A percentile compares a stretch with the other conserved stretches of the same genome.
phyloP scores from a whole-genome alignment of 2,113 vertebrate genomes.

The Psittacula cyanocephala region DNA sequence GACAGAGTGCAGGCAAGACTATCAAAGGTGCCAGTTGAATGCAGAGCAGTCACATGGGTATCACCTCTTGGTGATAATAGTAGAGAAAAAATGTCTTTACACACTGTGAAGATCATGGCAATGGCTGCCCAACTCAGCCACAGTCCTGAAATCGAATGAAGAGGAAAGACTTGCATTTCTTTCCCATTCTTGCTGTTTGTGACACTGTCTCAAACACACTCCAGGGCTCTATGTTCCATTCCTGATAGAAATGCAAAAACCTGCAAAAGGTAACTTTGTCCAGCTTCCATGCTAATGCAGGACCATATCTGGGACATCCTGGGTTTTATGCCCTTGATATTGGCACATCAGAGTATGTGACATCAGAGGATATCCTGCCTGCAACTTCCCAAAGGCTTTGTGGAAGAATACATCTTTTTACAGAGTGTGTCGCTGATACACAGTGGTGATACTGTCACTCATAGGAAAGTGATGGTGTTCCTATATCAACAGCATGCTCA shows the following conservation, averaged over 20 bases:
- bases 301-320: neutral
- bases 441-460: neutral
- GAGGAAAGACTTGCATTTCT: neutral
- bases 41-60: neutral
- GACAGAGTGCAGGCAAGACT: conserved; percentile 21
- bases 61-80: conserved; percentile 7
- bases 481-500: neutral
- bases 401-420: neutral
- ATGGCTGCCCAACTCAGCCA: neutral
- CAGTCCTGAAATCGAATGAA: neutral
- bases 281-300: neutral
- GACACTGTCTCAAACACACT: neutral
- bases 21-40: conserved; percentile 14
- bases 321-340: neutral
- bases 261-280: neutral
- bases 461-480: neutral
- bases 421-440: neutral
- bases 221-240: neutral
- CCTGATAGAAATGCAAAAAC: neutral
- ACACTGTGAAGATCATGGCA: neutral
- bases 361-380: neutral
- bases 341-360: neutral
- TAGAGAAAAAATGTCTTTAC: neutral
- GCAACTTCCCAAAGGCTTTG: neutral
- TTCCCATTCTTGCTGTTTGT: neutral